Base-by-base conservation (phyloP, 2,113 vertebrate genomes). In the Aythya baeri region DNA sequence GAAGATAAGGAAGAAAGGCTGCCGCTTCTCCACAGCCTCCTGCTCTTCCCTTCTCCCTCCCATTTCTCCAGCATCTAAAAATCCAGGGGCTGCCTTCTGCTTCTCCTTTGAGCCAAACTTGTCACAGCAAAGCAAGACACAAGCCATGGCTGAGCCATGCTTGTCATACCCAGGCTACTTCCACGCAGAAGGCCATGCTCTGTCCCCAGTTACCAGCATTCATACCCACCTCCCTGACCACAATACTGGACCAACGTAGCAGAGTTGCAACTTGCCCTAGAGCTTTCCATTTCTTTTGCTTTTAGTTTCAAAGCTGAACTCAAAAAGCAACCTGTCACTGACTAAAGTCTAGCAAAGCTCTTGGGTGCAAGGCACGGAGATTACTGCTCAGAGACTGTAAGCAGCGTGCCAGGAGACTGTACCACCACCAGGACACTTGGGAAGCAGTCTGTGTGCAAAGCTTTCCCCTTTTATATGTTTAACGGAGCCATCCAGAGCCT, bases 241-340 rank as follows among this genome's bases (percentile, higher is more conserved):
- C 55, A 29, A 46, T 3, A 11, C 32, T 11, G 26, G 13, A 29
- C 43, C 78, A 23, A 2, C 9, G 1, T 6, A 27, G 52, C 31
- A 26, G 25, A 58, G 46, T 4, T 32, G 31, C 58, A 52, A 3
- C 61, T 61, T 74, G 57, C 66, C 58, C 70, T 4, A 1, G 21
- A 6, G 36, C 57, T 50, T n/a, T n/a, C 65, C 41, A 1, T 58
- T 63, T 17, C 44, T 58, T 74, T 13, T n/a, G n/a, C 36, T 38
- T 0, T 7, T n/a, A 4, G 1, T 29, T 72, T 67, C 57, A 67
- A 61, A 8, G 36, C 31, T 11, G 25, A 75, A 31, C 32, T 49
- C 44, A 2, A 2, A 13, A 78, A 66, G 3, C 22, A 34, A 85
- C 26, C 6, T 17, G 2, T 11, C 58, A 27, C 0, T 67, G n/a